A percentile compares a stretch with the other conserved stretches of the same genome.
These are phyloP conservation scores for Neoseiulus cucumeris DNA, from an alignment of 1,140 invertebrate genomes.

Conservation along the genomic window DNA sequence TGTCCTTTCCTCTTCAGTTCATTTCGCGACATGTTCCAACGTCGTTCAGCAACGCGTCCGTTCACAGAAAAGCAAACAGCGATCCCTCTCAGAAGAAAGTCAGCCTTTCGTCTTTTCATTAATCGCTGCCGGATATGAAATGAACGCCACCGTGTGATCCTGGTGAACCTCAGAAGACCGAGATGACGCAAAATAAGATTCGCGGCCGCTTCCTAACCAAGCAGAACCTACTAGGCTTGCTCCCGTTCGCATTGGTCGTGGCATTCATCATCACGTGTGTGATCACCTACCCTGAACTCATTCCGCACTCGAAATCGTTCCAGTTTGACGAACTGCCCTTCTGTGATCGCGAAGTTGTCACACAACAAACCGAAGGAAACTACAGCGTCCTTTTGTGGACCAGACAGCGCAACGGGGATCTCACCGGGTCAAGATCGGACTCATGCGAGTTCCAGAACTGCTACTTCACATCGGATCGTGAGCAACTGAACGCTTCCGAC, in stretches of 20 bases:
- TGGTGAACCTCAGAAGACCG: constrained; percentile 30
- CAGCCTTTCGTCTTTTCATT: too few species aligned
- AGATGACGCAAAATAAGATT: constrained; percentile 14
- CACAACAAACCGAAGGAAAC: neutral
- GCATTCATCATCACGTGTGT: neutral
- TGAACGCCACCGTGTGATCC: too few species aligned
- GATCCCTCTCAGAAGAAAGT: too few species aligned
- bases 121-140: too few species aligned
- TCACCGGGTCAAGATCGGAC: constrained; percentile 16
- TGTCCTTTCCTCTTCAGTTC: too few species aligned
- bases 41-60: too few species aligned
- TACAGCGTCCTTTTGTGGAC: neutral
- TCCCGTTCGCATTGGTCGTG: neutral
- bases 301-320: neutral
- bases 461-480: constrained; percentile 13
- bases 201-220: constrained; percentile 17
- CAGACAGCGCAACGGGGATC: constrained; percentile 20
- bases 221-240: neutral
- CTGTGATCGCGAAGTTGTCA: neutral
- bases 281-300: neutral
- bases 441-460: constrained; percentile 10
- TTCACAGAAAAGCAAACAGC: too few species aligned
- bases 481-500: constrained; percentile 12
- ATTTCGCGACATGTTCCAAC: too few species aligned
- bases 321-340: neutral